Conservation (phyloP, 2,113 vertebrate genomes). For the Proterorhinus semilunaris region DNA sequence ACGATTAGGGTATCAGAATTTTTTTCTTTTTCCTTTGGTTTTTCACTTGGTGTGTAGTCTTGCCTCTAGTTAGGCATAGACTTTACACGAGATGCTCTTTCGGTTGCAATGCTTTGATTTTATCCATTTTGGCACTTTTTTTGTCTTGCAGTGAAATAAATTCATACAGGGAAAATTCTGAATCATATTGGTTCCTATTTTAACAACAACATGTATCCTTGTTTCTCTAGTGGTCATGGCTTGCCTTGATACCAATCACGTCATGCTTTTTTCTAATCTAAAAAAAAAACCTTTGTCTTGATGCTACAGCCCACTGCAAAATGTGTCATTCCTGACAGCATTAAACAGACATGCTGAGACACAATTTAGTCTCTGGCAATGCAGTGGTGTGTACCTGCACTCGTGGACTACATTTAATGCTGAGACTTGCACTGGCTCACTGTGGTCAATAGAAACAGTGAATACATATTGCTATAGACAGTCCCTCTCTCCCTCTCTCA, state of each 20-base stretch:
- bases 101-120: no score
- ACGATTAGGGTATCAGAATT: no score
- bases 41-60: no score
- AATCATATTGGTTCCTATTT: not conserved
- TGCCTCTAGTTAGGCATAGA: no score
- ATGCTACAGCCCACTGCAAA: conserved; percentile 19
- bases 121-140: no score
- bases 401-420: not conserved
- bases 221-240: not conserved
- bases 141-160: no score
- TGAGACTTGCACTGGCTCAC: conserved; percentile 14
- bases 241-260: not conserved
- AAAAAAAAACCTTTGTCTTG: not conserved
- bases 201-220: not conserved
- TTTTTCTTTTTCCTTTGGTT: no score
- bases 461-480: conserved; percentile 34
- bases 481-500: conserved; percentile 23
- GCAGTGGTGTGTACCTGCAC: conserved; percentile 6
- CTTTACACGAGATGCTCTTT: no score
- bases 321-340: conserved; percentile 18
- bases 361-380: conserved; percentile 14
- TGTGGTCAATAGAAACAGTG: conserved; percentile 36
- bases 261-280: not conserved
- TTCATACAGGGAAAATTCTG: no score
- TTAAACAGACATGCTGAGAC: conserved; percentile 28